These are phyloP conservation scores for Cephus pulcher DNA, from an alignment of 2,888 invertebrate genomes.

Conservation along the genomic window DNA sequence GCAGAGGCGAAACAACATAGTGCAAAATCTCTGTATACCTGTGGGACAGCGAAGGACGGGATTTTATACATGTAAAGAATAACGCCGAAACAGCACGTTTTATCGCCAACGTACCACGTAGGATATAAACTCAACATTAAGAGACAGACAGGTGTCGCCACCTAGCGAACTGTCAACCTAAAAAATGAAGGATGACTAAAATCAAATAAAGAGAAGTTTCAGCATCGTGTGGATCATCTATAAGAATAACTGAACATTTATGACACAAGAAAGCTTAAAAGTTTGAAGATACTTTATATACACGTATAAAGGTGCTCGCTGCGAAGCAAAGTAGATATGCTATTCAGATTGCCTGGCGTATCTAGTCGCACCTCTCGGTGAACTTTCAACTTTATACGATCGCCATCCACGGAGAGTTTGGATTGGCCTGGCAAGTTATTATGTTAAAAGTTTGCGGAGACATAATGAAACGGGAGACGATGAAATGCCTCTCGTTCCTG, in stretches of 20 bases:
- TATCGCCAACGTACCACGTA: not conserved
- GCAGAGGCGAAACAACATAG: no score
- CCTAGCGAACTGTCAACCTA: not conserved
- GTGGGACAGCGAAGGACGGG: not conserved
- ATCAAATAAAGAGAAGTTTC: not conserved
- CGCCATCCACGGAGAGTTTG: slow-evolving; percentile 10
- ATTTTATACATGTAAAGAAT: not conserved
- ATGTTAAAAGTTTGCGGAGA: slow-evolving; percentile 30
- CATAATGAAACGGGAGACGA: slow-evolving; percentile 6
- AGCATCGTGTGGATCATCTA: not conserved
- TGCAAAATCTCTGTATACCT: not conserved
- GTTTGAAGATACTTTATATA: not conserved
- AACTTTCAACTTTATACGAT: slow-evolving; percentile 15
- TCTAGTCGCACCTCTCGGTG: not conserved
- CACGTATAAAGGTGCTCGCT: not conserved
- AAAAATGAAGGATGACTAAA: not conserved
- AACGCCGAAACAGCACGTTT: not conserved
- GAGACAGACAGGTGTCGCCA: not conserved
- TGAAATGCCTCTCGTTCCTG: not conserved
- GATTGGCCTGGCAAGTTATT: slow-evolving; percentile 30
- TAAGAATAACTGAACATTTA: not conserved
- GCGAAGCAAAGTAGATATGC: not conserved
- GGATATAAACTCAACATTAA: not conserved
- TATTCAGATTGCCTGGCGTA: not conserved
- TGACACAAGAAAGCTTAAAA: not conserved